Evolutionary conservation across 2,888 invertebrate genomes (phyloP), one percentile per base, ranked within the genome.

Genomic region (Rhamnusium bicolor): DNA sequence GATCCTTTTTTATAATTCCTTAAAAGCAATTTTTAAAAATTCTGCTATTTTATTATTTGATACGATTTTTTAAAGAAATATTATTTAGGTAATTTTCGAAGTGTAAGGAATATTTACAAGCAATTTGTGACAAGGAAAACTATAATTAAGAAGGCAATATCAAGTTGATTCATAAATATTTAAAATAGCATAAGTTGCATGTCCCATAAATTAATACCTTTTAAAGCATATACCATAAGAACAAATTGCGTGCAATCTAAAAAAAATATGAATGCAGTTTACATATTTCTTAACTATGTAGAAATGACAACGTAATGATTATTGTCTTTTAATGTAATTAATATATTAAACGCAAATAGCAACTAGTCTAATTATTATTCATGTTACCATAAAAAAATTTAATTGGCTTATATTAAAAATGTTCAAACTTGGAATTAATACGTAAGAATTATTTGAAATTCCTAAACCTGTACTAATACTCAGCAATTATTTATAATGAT

Each of bases 401-500:
- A 40, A 51, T 51, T 51, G 19, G 51, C 19, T 51, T 51, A 18
- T 7, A 10, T 51, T 51, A 51, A 51, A 19, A 16, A 51, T 10
- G 1, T 18, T 49, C 18, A 49, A 46, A 40, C 32, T 8, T 29
- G 1, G 32, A 40, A 46, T 61, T 61, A 61, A 46, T 61, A 21
- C 19, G 14, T 8, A n/a, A 24, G 21, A 61, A 61, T 61, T 61
- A 46, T 21, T 46, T 40, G 2, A 32, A 10, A 60, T 29, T 60
- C 32, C 46, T 7, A 40, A 47, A 21, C 40, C 10, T 19, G 18
- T 18, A 18, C 18, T 21, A 12, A 10, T 18, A 14, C 32, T 40
- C 19, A 18, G 14, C 5, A 47, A 61, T 61, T 61, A 61, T n/a
- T 18, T 27, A 58, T 29, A 58, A 58, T 29, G 8, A 53, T 19